Evolutionary conservation across 1,140 invertebrate genomes (phyloP).

Genomic region (Lysiphlebus fabarum): DNA sequence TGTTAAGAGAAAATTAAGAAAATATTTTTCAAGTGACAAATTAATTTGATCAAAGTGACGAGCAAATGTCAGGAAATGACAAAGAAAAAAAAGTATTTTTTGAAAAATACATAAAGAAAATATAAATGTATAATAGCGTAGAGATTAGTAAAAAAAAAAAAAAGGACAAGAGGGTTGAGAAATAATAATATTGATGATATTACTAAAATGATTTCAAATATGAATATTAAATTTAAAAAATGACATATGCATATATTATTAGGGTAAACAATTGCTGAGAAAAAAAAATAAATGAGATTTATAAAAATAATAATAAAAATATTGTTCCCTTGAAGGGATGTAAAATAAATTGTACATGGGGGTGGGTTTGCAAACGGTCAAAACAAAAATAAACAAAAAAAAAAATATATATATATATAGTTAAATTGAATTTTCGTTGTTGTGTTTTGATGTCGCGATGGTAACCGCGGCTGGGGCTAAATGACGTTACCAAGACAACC

Average conservation of each 20-base stretch:
- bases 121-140: too few relatives aligned
- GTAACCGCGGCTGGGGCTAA: constrained; percentile 42
- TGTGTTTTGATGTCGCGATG: constrained; percentile 52
- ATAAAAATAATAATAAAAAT: too few relatives aligned
- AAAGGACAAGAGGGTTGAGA: background rate
- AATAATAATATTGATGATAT: too few relatives aligned
- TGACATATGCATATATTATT: too few relatives aligned
- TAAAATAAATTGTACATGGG: too few relatives aligned
- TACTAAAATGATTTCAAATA: constrained; percentile 13
- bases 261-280: too few relatives aligned
- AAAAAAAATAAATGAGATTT: too few relatives aligned
- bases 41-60: constrained; percentile 15
- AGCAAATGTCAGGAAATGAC: constrained; percentile 20
- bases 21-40: constrained; percentile 6
- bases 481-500: constrained; percentile 41
- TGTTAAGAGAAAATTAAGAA: background rate
- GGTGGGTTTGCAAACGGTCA: too few relatives aligned
- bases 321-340: too few relatives aligned
- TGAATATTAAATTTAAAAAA: background rate
- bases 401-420: too few relatives aligned
- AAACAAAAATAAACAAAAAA: too few relatives aligned
- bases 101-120: constrained; percentile 10
- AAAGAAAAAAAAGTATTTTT: constrained; percentile 2
- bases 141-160: constrained; percentile 15
- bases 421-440: constrained; percentile 52